Base-by-base conservation (phyloP, 1,140 invertebrate genomes). In the Micrasema minimum region DNA sequence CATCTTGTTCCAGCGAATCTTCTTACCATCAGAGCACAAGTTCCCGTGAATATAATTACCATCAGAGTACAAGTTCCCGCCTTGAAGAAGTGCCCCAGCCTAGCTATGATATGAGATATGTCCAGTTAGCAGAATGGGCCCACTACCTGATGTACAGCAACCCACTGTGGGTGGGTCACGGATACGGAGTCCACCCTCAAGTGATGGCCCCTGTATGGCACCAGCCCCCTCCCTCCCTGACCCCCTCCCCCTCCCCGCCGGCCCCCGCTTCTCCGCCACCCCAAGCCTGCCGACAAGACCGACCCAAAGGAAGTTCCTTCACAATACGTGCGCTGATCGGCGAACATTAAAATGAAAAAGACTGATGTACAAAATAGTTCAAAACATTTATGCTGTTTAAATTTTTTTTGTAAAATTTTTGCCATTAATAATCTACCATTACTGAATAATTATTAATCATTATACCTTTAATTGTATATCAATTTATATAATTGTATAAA, bases 261-360 rank as follows among this genome's bases (percentile, higher is more conserved):
- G 6, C 64, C 3, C 26, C 23, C 26, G n/a, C 66, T 0, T 51
- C 66, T 12, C 68, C 69, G n/a, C 35, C 50, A n/a, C 37, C 26
- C 0, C 37, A 45, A 20, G 64, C 59, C 48, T 61, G 69, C 1
- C 46, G 46, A 2, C 12, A 20, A 31, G 20, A 62, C 6, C 59
- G 11, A 23, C 46, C 61, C 18, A 71, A 71, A 37, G 69, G 69
- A 4, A 71, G 69, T 43, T 43, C 31, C 12, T 71, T 71, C 59
- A 71, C 69, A 12, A 71, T 71, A 51, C 38, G 59, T 12, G 69
- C 69, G 0, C 35, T 71, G 10, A 64, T 71, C 9, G 69, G 69
- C 22, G 69, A 71, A 22, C 51, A 71, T 41, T 71, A 64, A 71
- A 37, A 57, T 65, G 43, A 31, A 22, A 48, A n/a, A 2, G 46